These are phyloP conservation scores for Lomographa bimaculata DNA, from an alignment of 2,888 invertebrate species.

Conservation along the genomic window DNA sequence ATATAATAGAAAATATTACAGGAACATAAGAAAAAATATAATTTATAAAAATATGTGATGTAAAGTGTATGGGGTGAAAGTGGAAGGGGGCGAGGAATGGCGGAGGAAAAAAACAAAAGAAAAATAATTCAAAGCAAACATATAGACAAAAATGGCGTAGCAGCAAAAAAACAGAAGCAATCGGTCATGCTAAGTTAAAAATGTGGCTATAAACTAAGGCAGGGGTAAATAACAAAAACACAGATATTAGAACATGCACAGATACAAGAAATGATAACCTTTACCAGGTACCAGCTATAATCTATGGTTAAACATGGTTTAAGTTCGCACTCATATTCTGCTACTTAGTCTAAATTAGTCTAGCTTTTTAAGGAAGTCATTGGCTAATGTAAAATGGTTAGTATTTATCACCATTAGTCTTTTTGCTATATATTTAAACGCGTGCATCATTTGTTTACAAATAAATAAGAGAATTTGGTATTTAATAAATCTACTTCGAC, in stretches of 20 bases:
- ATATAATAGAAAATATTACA: no score
- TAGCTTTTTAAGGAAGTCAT: no score
- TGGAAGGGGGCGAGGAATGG: constrained; percentile 31
- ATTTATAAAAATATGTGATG: no score
- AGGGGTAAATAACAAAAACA: constrained; percentile 59
- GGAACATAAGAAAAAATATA: no score
- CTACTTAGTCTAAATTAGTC: no score
- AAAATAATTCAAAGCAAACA: constrained; percentile 76
- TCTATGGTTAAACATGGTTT: constrained; percentile 30
- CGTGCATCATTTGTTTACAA: no score
- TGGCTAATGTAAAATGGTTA: no score
- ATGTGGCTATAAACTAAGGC: constrained; percentile 32
- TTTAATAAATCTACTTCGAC: no score
- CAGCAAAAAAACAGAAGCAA: constrained; percentile 73
- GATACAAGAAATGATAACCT: constrained; percentile 3
- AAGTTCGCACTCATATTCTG: constrained; percentile 24
- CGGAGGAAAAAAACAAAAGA: constrained; percentile 54
- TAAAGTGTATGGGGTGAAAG: no score
- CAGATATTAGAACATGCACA: constrained; percentile 50
- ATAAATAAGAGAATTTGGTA: no score
- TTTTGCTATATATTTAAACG: no score
- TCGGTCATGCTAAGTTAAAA: constrained; percentile 47
- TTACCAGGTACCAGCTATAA: constrained; percentile 27
- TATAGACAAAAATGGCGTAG: constrained; percentile 67
- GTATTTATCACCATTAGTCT: no score